phyloP scores from a whole-genome alignment of 2,888 invertebrate genomes.

The Caenorhabditis panamensis region DNA sequence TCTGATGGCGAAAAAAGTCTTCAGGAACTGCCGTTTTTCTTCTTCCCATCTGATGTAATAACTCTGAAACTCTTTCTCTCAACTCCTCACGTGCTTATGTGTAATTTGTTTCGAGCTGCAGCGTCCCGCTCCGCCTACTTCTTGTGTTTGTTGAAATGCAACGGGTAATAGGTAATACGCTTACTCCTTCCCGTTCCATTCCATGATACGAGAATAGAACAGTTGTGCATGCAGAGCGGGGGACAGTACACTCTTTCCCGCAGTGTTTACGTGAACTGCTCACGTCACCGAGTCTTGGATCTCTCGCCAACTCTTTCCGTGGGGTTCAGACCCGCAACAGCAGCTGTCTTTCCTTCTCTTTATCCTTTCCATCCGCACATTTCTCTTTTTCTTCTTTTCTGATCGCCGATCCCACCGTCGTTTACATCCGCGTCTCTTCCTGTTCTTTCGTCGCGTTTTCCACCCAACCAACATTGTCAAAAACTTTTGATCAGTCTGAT shows the following conservation, averaged over 20 bases:
- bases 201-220: conserved; percentile 21
- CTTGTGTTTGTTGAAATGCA: conserved; percentile 35
- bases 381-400: conserved; percentile 18
- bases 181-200: conserved; percentile 19
- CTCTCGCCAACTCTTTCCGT: neutral
- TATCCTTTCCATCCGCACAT: conserved; percentile 4
- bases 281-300: conserved; percentile 24
- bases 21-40: neutral
- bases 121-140: conserved; percentile 15
- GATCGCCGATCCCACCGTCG: conserved; percentile 9
- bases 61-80: conserved; percentile 23
- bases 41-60: neutral
- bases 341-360: conserved; percentile 32
- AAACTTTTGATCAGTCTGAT: neutral
- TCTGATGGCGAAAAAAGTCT: neutral
- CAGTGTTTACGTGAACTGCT: conserved; percentile 13
- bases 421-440: conserved; percentile 27
- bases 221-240: neutral
- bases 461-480: conserved; percentile 3
- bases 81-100: conserved; percentile 26
- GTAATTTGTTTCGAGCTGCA: conserved; percentile 37
- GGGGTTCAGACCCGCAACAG: too few species aligned
- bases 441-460: conserved; percentile 22
- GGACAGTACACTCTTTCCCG: conserved; percentile 2
- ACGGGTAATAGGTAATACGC: conserved; percentile 25